Evolutionary conservation across 2,797 vertebrate species (phyloP).

Genomic region (Coreius guichenoti): DNA sequence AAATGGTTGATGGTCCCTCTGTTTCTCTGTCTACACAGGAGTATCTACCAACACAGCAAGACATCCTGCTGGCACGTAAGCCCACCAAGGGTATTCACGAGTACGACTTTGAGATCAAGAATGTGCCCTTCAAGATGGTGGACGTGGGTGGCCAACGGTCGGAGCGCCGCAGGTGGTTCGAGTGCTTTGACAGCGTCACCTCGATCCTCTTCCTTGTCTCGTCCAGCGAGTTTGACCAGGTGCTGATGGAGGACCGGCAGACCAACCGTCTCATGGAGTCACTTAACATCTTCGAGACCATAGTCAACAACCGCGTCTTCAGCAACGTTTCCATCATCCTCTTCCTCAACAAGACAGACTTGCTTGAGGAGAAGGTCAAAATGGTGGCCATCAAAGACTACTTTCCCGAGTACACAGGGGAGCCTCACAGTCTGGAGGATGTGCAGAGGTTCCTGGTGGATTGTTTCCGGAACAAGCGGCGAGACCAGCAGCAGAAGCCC

Average conservation of each 20-base stretch:
- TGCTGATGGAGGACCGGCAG: constrained; percentile 97
- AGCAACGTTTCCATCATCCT: constrained; percentile 98
- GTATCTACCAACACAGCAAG: constrained; percentile 94
- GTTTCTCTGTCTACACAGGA: constrained; percentile 74
- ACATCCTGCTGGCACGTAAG: constrained; percentile 92
- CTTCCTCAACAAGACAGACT: constrained; percentile 98
- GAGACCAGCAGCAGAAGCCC: constrained; percentile 95
- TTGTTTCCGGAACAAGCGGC: constrained; percentile 92
- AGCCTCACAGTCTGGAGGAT: constrained; percentile 85
- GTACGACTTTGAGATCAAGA: constrained; percentile 96
- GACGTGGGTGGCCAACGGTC: constrained; percentile 96
- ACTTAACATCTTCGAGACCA: constrained; percentile 98
- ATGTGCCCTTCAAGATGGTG: constrained; percentile 98
- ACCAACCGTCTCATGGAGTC: constrained; percentile 96
- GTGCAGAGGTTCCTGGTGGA: constrained; percentile 96
- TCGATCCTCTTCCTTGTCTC: constrained; percentile 97
- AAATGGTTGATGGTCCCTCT: not conserved
- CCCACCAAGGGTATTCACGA: constrained; percentile 98
- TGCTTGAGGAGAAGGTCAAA: constrained; percentile 95
- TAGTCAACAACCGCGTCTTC: constrained; percentile 97
- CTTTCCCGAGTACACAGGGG: constrained; percentile 89
- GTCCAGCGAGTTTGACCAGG: constrained; percentile 96
- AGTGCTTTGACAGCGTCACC: constrained; percentile 96
- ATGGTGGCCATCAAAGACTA: constrained; percentile 96
- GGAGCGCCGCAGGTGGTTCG: constrained; percentile 95